Conservation (phyloP, 2,888 invertebrate genomes). For the Napeogenes sylphis region DNA sequence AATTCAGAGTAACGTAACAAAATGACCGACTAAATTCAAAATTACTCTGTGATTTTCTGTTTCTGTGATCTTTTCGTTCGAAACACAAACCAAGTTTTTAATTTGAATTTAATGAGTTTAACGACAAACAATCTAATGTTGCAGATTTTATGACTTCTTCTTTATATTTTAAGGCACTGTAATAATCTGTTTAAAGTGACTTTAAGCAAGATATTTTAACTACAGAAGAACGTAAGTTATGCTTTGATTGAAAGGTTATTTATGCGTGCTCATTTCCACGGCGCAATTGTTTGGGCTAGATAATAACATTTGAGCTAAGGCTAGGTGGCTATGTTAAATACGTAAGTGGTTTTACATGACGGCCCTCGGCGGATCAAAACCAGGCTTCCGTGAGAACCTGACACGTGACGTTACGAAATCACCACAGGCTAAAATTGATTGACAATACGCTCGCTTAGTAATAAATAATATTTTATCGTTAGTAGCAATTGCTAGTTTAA, state of each 20-base stretch:
- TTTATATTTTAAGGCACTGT: no score
- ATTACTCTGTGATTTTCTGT: conserved; percentile 59
- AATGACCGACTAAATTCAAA: conserved; percentile 67
- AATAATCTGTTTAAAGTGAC: no score
- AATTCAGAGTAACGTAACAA: conserved; percentile 61
- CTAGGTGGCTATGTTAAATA: conserved; percentile 71
- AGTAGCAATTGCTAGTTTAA: conserved; percentile 21
- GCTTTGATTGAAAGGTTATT: conserved; percentile 50
- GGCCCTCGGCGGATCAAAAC: conserved; percentile 67
- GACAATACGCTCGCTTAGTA: conserved; percentile 48
- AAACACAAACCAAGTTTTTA: not conserved
- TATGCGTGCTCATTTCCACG: conserved; percentile 73
- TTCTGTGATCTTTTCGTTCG: conserved; percentile 41
- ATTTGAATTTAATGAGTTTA: conserved; percentile 1
- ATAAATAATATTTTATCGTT: conserved; percentile 30
- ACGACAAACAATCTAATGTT: no score
- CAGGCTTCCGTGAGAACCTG: conserved; percentile 74
- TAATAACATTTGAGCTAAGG: conserved; percentile 74
- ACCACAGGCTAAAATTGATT: conserved; percentile 73
- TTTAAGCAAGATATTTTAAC: not conserved
- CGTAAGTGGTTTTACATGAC: conserved; percentile 75
- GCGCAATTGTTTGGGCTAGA: conserved; percentile 71
- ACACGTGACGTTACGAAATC: conserved; percentile 73
- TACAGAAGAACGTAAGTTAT: conserved; percentile 11
- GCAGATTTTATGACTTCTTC: no score